Base-by-base conservation (phyloP, 2,113 vertebrate species). In the Paedocypris sp. region DNA sequence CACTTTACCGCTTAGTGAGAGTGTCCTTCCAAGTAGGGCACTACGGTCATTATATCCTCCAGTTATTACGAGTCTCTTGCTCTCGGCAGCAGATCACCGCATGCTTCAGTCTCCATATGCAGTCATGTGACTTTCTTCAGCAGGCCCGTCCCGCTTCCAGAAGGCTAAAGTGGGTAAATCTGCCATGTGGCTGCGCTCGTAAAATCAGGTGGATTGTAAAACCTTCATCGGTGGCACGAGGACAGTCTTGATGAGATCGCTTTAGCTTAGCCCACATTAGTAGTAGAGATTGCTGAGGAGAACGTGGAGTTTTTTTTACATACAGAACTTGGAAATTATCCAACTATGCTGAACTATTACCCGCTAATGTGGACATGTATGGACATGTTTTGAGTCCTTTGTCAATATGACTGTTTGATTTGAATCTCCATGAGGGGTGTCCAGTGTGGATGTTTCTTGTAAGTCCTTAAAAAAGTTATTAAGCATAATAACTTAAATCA, bases 21-120 rank as follows among this genome's bases (percentile, higher is more conserved):
- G 12, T 59, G 35, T 60, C 50, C 54, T 41, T 64, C 25, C 31
- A 53, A 48, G 52, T 43, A 62, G 26, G 51, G 26, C 56, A 26
- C 56, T 25, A 60, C 38, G 61, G 43, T 53, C 64, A 47, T 68
- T 66, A 66, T 20, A 57, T 43, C 39, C 35, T 38, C 22, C 26
- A 16, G 43, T 42, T 38, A 64, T 67, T 52, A 64, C 38, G 50
- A n/a, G 13, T 26, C 52, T 56, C 50, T 35, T 57, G 5, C 22
- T 28, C 49, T 46, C 19, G 23, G 47, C 60, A 60, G n/a, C 42
- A 29, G 12, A 29, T 31, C 38, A 38, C 20, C 10, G 19, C 20
- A 12, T 9, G 33, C 28, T 23, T 29, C 46, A 26, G 42, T 39
- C 33, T 52, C 22, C 9, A n/a, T 4, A 0, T 41, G 6, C 13